Evolutionary conservation across 2,113 vertebrate genomes (phyloP).

Genomic region (Oreocharis arfaki): DNA sequence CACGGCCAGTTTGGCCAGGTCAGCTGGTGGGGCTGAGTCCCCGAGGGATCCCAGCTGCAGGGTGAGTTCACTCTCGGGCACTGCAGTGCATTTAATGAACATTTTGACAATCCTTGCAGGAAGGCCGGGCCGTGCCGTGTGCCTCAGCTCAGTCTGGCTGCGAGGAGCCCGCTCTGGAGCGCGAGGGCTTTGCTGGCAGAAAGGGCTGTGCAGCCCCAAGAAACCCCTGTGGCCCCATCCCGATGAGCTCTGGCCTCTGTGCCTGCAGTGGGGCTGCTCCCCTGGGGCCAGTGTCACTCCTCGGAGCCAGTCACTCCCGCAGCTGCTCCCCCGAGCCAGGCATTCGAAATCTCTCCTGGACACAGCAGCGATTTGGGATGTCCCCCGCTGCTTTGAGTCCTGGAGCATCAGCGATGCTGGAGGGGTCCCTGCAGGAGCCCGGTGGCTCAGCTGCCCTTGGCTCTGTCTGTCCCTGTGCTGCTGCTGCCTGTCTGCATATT

Average conservation of each 20-base stretch:
- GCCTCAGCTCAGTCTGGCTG: fast-evolving
- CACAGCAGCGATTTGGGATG: fast-evolving
- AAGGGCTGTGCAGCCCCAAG: too few species aligned
- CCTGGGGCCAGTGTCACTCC: neutral
- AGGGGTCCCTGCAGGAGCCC: neutral
- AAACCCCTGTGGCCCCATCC: fast-evolving
- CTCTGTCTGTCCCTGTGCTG: neutral
- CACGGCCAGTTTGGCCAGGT: fast-evolving
- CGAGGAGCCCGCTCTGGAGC: fast-evolving
- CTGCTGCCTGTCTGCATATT: conserved; percentile 53
- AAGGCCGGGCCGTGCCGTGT: fast-evolving
- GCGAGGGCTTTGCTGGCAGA: fast-evolving
- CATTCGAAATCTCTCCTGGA: fast-evolving
- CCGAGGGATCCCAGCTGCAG: neutral
- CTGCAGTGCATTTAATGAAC: fast-evolving
- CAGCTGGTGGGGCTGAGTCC: neutral
- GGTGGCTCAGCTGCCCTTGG: neutral
- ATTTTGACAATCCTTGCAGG: fast-evolving
- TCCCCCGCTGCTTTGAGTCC: neutral
- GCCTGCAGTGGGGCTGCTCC: neutral
- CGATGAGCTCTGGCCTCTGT: fast-evolving
- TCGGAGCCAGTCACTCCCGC: neutral
- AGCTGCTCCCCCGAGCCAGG: fast-evolving
- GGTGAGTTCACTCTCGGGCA: fast-evolving
- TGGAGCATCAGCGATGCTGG: fast-evolving